phyloP scores from a whole-genome alignment of 2,797 vertebrate species.

The Pseudomugil tenellus region DNA sequence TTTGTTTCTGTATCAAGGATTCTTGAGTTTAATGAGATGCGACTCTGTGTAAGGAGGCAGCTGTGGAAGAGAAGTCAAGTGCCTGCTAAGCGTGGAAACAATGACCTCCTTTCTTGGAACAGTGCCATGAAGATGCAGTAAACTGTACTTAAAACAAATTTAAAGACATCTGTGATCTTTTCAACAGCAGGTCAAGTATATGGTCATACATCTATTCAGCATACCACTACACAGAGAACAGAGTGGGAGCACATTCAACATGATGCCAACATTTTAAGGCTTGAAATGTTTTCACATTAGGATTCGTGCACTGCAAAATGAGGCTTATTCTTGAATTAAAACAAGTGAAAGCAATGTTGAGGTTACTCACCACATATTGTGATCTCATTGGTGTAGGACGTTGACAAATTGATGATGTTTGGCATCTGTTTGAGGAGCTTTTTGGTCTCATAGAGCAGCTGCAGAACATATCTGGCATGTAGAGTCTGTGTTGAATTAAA shows the following conservation, averaged over 20 bases:
- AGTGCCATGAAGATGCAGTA: constrained; percentile 40
- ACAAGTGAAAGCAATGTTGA: background rate
- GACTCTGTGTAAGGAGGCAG: constrained; percentile 43
- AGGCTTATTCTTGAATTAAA: background rate
- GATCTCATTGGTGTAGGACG: constrained; percentile 90
- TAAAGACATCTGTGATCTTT: constrained; percentile 25
- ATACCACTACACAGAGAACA: background rate
- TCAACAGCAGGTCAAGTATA: background rate
- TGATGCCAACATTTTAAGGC: background rate
- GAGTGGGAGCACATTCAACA: background rate
- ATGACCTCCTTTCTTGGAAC: constrained; percentile 36
- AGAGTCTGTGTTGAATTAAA: constrained; percentile 81
- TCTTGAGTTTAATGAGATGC: constrained; percentile 69
- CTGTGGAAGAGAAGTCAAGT: constrained; percentile 59
- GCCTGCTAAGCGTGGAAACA: constrained; percentile 69
- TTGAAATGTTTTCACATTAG: background rate
- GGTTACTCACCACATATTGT: constrained; percentile 91
- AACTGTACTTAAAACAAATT: constrained; percentile 37
- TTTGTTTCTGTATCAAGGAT: constrained; percentile 50
- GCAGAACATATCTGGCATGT: constrained; percentile 91
- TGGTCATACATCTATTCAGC: constrained; percentile 25
- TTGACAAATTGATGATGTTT: constrained; percentile 88
- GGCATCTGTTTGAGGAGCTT: constrained; percentile 91
- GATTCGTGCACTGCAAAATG: background rate
- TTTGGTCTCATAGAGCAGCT: constrained; percentile 90